Evolutionary conservation across 2,888 invertebrate genomes (phyloP).

Genomic region (Temnothorax ravouxi): DNA sequence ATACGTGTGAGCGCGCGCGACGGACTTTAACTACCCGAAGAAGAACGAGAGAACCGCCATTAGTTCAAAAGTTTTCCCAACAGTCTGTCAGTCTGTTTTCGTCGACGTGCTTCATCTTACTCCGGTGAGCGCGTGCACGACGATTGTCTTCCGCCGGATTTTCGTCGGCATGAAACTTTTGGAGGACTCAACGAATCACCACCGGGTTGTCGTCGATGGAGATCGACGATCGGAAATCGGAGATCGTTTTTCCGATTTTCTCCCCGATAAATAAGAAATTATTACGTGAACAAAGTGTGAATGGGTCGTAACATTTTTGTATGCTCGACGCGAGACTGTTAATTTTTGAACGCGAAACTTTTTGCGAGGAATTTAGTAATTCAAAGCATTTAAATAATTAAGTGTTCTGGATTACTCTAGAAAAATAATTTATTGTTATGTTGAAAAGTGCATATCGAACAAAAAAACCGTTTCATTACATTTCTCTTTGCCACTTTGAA

Average conservation of each 20-base stretch:
- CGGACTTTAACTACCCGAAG: slow-evolving; percentile 4
- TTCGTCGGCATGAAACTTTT: slow-evolving; percentile 47
- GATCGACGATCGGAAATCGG: slow-evolving; percentile 11
- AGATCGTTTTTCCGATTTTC: not conserved
- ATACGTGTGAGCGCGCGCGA: slow-evolving; percentile 7
- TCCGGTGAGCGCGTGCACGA: slow-evolving; percentile 35
- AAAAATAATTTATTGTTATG: not conserved
- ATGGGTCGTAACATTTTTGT: not conserved
- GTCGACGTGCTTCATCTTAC: slow-evolving; percentile 44
- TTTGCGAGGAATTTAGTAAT: not conserved
- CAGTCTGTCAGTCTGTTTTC: slow-evolving; percentile 51
- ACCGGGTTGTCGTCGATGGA: not conserved
- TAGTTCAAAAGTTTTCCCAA: slow-evolving; percentile 48
- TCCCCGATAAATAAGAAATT: slow-evolving; percentile 8
- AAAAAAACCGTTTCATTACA: not conserved
- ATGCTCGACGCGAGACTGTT: not conserved
- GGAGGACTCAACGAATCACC: slow-evolving; percentile 21
- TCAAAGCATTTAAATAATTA: not conserved
- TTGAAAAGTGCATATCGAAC: not conserved
- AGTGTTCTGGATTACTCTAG: not conserved
- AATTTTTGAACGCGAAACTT: not conserved
- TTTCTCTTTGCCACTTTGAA: not conserved
- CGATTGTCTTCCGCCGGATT: slow-evolving; percentile 49
- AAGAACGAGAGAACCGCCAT: slow-evolving; percentile 39
- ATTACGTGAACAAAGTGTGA: not conserved